Base-by-base conservation (phyloP, 2,888 invertebrate species). In the Chymomyza fuscimana region DNA sequence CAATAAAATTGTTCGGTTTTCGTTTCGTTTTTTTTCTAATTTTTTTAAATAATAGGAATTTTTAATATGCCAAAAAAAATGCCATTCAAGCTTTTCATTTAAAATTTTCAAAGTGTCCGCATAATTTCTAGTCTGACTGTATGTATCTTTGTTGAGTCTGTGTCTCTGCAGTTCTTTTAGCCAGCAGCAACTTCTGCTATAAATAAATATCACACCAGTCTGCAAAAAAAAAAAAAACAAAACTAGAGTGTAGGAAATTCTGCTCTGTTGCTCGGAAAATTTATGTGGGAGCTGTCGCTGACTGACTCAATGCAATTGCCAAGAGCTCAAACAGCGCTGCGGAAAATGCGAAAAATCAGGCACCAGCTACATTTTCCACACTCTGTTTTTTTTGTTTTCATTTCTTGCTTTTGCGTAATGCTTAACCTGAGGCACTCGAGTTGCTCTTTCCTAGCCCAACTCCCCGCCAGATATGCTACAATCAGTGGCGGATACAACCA, bases 131-230 rank as follows among this genome's bases (percentile, higher is more conserved):
- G 2, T 10, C 12, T 12, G 40, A 12, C 12, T 46, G 40, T 46
- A 6, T 1, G 12, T 15, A 32, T 46, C 4, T 46, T 12, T 46
- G 40, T 46, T 46, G 12, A 2, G 6, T 46, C 40, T 46, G 40
- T 46, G 40, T 12, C 40, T 0, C 40, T 46, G 40, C 40, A 46
- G 12, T 46, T 46, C 1, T 46, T 46, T 46, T 46, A 46, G 40
- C 40, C 40, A 59, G 25, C 40, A 22, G 22, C 62, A 73, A 72
- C 66, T 80, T 73, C 61, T 74, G 70, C 86, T 83, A 83, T 81
- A 83, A 83, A 83, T 83, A 83, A 84, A 83, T 73, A 74, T 71
- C 75, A 78, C 86, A 81, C 82, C 81, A 81, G 74, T 78, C 71
- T 64, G 58, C 67, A 59, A 32, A 65, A 51, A 58, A 56, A 65